These are phyloP conservation scores for Criorhina ranunculi DNA, from an alignment of 2,888 invertebrate species.

Conservation along the genomic window DNA sequence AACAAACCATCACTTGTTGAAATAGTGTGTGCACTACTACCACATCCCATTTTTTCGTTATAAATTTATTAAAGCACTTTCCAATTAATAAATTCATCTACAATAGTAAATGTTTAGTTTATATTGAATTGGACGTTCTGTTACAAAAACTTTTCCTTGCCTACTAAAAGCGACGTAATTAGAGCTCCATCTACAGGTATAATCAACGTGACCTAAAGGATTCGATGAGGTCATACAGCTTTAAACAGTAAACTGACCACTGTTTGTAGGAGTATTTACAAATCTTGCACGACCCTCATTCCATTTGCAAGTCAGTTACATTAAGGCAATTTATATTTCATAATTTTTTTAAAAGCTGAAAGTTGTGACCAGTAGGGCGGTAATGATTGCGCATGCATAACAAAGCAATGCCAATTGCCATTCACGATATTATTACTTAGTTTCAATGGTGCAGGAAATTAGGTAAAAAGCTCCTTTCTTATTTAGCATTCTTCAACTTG, in stretches of 20 bases:
- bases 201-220: slow-evolving; percentile 18
- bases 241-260: slow-evolving; percentile 26
- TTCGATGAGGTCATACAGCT: slow-evolving; percentile 61
- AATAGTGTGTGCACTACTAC: slow-evolving; percentile 28
- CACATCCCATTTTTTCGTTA: slow-evolving; percentile 30
- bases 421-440: background rate
- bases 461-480: background rate
- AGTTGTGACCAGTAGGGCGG: slow-evolving; percentile 1
- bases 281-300: slow-evolving; percentile 20
- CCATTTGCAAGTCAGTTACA: slow-evolving; percentile 23
- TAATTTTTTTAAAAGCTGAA: slow-evolving; percentile 44
- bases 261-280: slow-evolving; percentile 1
- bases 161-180: slow-evolving; percentile 6
- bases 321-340: slow-evolving; percentile 46
- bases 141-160: slow-evolving; percentile 5
- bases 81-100: background rate
- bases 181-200: slow-evolving; percentile 12
- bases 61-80: background rate
- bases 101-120: background rate
- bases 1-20: slow-evolving; percentile 21
- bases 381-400: slow-evolving; percentile 24
- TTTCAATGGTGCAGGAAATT: background rate
- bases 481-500: background rate
- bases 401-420: background rate
- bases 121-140: background rate